A percentile compares a stretch with the other conserved stretches of the same genome.
phyloP scores from a whole-genome alignment of 1,140 invertebrate genomes.

The Ostrea edulis region DNA sequence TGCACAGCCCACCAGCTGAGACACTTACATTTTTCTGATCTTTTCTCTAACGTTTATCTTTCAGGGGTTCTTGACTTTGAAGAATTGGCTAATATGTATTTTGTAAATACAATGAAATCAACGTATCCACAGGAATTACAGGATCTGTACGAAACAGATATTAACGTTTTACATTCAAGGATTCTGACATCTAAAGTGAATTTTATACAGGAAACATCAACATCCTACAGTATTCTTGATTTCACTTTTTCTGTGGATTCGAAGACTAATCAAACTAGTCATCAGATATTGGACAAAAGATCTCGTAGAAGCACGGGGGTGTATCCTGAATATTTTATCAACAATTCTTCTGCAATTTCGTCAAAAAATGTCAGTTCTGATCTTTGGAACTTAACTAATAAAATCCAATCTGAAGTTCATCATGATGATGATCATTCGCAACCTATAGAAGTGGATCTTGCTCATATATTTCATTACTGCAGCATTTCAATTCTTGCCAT shows the following conservation, averaged over 20 bases:
- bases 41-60: neutral
- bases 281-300: neutral
- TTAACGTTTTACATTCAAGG: conserved; percentile 2
- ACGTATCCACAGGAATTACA: conserved; percentile 21
- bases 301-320: neutral
- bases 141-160: neutral
- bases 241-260: neutral
- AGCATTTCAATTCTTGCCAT: neutral
- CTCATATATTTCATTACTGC: conserved; percentile 39
- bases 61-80: neutral
- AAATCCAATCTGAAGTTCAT: neutral
- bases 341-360: neutral
- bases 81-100: neutral
- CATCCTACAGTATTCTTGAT: neutral
- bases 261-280: neutral
- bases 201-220: neutral
- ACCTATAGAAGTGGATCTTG: conserved; percentile 51
- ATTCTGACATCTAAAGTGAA: neutral
- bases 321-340: neutral
- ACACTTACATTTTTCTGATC: too few species aligned
- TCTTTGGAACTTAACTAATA: conserved; percentile 14
- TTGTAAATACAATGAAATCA: conserved; percentile 6
- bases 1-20: too few species aligned
- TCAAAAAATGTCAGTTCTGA: neutral
- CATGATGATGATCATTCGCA: neutral